phyloP scores from a whole-genome alignment of 2,888 invertebrate genomes.

The Archips xylosteana region DNA sequence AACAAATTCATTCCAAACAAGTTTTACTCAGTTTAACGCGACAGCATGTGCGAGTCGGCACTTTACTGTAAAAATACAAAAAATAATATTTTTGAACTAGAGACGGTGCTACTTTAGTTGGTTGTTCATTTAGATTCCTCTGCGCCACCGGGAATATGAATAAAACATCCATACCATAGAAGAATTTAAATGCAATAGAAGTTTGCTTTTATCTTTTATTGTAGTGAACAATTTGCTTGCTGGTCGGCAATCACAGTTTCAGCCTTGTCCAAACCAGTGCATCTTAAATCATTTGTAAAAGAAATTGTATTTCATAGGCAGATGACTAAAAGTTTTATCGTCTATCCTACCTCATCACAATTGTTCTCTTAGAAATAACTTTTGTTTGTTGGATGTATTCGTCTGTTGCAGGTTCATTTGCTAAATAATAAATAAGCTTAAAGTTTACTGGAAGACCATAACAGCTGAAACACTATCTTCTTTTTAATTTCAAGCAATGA shows the following conservation, averaged over 20 bases:
- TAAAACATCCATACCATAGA: constrained; percentile 38
- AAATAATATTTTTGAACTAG: constrained; percentile 29
- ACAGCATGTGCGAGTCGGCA: constrained; percentile 19
- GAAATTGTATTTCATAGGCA: neutral
- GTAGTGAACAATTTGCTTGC: constrained; percentile 32
- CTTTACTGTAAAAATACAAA: constrained; percentile 3
- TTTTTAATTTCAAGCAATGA: neutral
- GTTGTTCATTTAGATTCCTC: constrained; percentile 39
- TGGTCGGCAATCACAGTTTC: constrained; percentile 2
- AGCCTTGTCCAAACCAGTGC: neutral
- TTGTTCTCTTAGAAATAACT: neutral
- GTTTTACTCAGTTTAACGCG: constrained; percentile 17
- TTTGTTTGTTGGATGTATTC: too few species aligned
- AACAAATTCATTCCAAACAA: constrained; percentile 6
- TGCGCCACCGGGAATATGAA: constrained; percentile 39
- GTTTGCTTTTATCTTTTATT: constrained; percentile 33
- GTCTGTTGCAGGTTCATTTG: neutral
- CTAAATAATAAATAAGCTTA: neutral
- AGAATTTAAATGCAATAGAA: constrained; percentile 40
- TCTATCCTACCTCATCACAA: neutral
- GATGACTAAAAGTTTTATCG: neutral
- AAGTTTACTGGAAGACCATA: too few species aligned
- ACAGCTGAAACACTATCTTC: neutral
- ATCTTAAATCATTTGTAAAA: too few species aligned
- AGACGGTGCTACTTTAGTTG: constrained; percentile 32